Evolutionary conservation across 2,797 vertebrate genomes (phyloP).

Genomic region (Lagorchestes hirsutus): DNA sequence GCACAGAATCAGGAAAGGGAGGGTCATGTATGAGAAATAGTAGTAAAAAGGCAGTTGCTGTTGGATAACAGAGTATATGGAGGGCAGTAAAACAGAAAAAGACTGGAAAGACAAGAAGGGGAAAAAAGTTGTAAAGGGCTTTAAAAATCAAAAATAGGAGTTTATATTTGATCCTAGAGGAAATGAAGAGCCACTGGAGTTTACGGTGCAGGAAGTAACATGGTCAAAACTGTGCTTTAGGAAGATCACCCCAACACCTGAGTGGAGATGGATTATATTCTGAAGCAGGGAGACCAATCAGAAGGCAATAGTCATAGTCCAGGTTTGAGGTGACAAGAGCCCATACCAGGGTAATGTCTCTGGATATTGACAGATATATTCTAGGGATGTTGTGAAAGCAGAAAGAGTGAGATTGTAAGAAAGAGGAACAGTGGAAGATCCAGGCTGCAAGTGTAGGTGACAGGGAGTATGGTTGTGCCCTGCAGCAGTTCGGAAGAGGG

Average conservation of each 20-base stretch:
- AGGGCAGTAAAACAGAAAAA: background rate
- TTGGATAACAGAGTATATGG: background rate
- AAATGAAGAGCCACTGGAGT: background rate
- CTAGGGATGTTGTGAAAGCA: background rate
- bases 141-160: background rate
- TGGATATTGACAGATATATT: background rate
- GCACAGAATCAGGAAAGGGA: background rate
- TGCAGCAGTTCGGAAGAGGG: background rate
- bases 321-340: background rate
- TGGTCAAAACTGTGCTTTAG: background rate
- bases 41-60: background rate
- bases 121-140: background rate
- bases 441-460: background rate
- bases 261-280: background rate
- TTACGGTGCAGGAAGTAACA: background rate
- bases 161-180: no score
- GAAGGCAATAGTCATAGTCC: no score
- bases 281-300: background rate
- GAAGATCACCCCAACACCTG: background rate
- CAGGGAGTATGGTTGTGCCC: background rate
- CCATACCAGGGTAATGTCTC: background rate
- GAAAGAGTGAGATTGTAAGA: background rate
- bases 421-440: background rate
- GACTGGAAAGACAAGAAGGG: background rate
- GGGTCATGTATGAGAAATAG: background rate